Conservation (phyloP, 92 coral and sea anemone genomes). For the Meandrina meandrites region DNA sequence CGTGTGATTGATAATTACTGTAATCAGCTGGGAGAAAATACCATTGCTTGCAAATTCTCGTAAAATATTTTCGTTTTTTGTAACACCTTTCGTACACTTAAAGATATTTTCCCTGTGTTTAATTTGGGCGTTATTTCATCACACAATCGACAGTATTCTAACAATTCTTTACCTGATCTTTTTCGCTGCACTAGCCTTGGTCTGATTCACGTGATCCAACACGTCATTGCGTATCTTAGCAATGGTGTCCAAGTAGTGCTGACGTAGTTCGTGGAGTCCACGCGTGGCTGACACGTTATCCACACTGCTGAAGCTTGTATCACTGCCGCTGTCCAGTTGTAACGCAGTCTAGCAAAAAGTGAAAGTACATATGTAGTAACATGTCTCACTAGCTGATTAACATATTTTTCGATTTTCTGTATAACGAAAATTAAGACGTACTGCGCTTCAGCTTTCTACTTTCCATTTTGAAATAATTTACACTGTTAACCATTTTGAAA, state of each 20-base stretch:
- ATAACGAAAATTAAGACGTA: too few relatives aligned
- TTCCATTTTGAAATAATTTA: too few relatives aligned
- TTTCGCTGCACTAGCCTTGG: conserved; percentile 89
- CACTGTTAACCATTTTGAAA: too few relatives aligned
- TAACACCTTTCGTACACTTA: too few relatives aligned
- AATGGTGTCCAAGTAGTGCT: conserved; percentile 89
- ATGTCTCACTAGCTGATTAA: too few relatives aligned
- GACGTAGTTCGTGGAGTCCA: conserved; percentile 84
- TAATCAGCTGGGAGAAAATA: too few relatives aligned
- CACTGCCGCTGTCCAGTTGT: conserved; percentile 50
- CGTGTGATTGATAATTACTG: too few relatives aligned
- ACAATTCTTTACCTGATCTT: conserved; percentile 73
- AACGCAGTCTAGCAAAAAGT: conserved; percentile 41
- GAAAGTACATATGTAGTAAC: not conserved
- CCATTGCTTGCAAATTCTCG: too few relatives aligned
- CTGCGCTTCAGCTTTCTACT: too few relatives aligned
- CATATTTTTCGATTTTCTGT: too few relatives aligned
- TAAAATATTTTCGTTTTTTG: too few relatives aligned
- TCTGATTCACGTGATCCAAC: conserved; percentile 85
- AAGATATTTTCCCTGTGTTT: not conserved
- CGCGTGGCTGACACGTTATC: conserved; percentile 76
- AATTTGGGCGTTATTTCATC: not conserved
- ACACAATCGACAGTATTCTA: not conserved
- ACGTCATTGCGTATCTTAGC: conserved; percentile 98
- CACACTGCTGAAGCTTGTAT: conserved; percentile 73